Percentiles rank a stretch among this genome's conserved stretches.
These are phyloP conservation scores for Drosophila funebris DNA, from an alignment of 1,140 invertebrate species.

Conservation along the genomic window DNA sequence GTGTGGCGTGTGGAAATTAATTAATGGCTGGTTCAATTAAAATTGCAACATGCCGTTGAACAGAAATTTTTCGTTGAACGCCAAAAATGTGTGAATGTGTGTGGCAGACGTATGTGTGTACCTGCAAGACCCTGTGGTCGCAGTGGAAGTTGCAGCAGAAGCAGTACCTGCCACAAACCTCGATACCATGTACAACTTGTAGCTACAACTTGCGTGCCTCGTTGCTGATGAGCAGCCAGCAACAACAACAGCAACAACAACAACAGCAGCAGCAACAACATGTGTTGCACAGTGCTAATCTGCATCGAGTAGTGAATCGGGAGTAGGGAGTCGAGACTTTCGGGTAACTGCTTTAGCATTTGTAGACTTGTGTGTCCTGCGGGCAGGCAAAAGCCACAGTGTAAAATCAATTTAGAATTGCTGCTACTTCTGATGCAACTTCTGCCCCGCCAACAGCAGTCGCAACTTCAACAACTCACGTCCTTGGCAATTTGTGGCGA, in stretches of 20 bases:
- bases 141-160: not conserved
- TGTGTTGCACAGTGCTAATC: conserved; percentile 72
- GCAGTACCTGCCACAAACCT: conserved; percentile 1
- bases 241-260: conserved; percentile 14
- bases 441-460: not conserved
- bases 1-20: conserved; percentile 61
- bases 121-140: not conserved
- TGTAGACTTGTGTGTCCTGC: conserved; percentile 63
- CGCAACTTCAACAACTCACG: conserved; percentile 47
- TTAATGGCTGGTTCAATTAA: conserved; percentile 80
- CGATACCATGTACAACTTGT: conserved; percentile 69
- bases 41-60: conserved; percentile 80
- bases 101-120: not conserved
- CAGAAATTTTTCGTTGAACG: conserved; percentile 41
- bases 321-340: conserved; percentile 22
- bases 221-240: conserved; percentile 68
- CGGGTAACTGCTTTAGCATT: conserved; percentile 11
- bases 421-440: conserved; percentile 20
- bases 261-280: conserved; percentile 53
- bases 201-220: conserved; percentile 73
- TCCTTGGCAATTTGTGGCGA: conserved; percentile 73
- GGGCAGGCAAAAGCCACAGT: conserved; percentile 49
- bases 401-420: conserved; percentile 74
- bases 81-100: conserved; percentile 20
- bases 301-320: conserved; percentile 40